A percentile compares a stretch with the other conserved stretches of the same genome.
Evolutionary conservation across 2,888 invertebrate genomes (phyloP).

Genomic region (Latheticus oryzae): DNA sequence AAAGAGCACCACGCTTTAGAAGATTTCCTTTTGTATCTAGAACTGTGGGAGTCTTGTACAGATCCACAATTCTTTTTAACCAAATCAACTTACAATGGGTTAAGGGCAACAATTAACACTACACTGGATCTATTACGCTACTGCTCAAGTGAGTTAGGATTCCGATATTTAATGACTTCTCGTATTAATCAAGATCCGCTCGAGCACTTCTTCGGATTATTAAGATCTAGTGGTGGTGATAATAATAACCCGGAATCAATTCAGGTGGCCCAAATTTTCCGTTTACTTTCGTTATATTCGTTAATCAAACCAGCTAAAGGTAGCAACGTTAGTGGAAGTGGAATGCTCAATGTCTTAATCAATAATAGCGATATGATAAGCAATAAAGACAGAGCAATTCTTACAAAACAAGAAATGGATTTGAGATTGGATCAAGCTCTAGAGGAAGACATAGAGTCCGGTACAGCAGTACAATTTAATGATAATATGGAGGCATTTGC

Average conservation of each 20-base stretch:
- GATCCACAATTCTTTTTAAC: too few relatives aligned
- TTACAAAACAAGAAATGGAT: background rate
- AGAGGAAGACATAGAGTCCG: background rate
- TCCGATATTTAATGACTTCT: background rate
- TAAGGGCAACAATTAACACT: background rate
- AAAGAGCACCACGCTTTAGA: background rate
- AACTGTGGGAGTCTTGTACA: too few relatives aligned
- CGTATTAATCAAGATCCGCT: slow-evolving; percentile 1
- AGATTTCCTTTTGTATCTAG: too few relatives aligned
- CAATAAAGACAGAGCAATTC: too few relatives aligned
- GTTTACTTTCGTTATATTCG: too few relatives aligned
- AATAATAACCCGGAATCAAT: slow-evolving; percentile 5
- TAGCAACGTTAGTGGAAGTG: too few relatives aligned
- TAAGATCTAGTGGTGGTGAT: too few relatives aligned
- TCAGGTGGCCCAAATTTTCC: background rate
- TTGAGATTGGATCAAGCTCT: background rate
- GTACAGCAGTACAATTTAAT: background rate
- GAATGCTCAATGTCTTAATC: too few relatives aligned
- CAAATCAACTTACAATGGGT: too few relatives aligned
- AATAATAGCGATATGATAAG: too few relatives aligned
- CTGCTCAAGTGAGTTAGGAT: background rate
- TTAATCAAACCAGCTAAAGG: too few relatives aligned
- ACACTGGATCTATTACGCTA: slow-evolving; percentile 1
- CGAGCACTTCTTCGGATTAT: too few relatives aligned
- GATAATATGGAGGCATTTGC: slow-evolving; percentile 8